phyloP scores from a whole-genome alignment of 2,113 vertebrate genomes.

The Pelecanoides urinatrix region DNA sequence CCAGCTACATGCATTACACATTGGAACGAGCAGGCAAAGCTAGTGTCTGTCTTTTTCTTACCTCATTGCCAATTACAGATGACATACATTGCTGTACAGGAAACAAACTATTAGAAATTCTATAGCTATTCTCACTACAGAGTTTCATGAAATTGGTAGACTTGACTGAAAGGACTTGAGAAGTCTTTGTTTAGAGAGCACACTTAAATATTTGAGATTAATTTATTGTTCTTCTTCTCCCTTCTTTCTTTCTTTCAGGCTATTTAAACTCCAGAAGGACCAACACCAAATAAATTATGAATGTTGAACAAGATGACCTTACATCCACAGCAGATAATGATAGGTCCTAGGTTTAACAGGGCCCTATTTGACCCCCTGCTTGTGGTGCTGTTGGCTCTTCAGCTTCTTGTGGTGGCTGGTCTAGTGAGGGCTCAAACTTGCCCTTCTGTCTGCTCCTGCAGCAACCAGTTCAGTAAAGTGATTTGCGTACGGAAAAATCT shows the following conservation, averaged over 20 bases:
- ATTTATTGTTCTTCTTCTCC: conserved; percentile 50
- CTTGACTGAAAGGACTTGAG: background rate
- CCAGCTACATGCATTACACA: background rate
- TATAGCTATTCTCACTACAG: background rate
- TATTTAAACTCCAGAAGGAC: conserved; percentile 86
- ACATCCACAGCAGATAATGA: conserved; percentile 99
- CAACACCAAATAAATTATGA: conserved; percentile 98
- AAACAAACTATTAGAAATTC: background rate
- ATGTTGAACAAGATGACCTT: conserved; percentile 99
- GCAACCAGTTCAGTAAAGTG: conserved; percentile 99
- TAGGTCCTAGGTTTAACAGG: conserved; percentile 99
- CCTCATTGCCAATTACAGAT: background rate
- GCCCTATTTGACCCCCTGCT: conserved; percentile 99
- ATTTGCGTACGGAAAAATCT: conserved; percentile 95
- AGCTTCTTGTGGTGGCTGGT: conserved; percentile 97
- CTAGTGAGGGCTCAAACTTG: conserved; percentile 97
- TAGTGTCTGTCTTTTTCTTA: background rate
- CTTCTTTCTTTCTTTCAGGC: conserved; percentile 70
- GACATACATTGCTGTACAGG: background rate
- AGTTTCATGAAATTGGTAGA: background rate
- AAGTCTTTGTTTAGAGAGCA: background rate
- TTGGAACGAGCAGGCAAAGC: background rate
- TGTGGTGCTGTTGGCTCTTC: conserved; percentile 97
- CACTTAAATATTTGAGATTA: background rate
- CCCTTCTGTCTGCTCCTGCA: conserved; percentile 97